phyloP scores from a whole-genome alignment of 64 coral and sea anemone genomes.

The Platygyra sinensis region DNA sequence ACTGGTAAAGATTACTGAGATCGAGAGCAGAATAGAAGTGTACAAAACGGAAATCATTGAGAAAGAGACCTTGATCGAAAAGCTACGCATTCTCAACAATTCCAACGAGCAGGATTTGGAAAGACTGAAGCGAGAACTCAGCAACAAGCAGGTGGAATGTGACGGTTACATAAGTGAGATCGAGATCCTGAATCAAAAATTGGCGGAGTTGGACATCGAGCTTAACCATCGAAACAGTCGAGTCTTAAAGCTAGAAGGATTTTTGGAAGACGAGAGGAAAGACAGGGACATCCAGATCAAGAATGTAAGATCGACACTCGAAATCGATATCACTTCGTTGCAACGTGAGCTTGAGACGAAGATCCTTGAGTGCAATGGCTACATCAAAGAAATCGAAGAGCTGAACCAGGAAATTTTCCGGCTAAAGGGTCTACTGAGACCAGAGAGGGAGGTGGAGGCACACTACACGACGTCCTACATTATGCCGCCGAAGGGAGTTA shows the following conservation, averaged over 20 bases:
- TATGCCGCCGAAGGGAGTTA: slow-evolving; percentile 40
- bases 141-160: slow-evolving; percentile 69
- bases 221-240: slow-evolving; percentile 78
- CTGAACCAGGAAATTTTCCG: slow-evolving; percentile 84
- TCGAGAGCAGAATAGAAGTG: slow-evolving; percentile 80
- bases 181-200: slow-evolving; percentile 83
- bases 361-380: slow-evolving; percentile 75
- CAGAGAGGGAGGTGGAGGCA: slow-evolving; percentile 40
- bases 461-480: slow-evolving; percentile 58
- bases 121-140: slow-evolving; percentile 78
- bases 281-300: slow-evolving; percentile 70
- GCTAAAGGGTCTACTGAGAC: slow-evolving; percentile 43
- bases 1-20: slow-evolving; percentile 67
- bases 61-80: slow-evolving; percentile 84
- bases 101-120: slow-evolving; percentile 90
- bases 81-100: slow-evolving; percentile 75
- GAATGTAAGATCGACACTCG: slow-evolving; percentile 54
- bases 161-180: slow-evolving; percentile 88
- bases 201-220: slow-evolving; percentile 83
- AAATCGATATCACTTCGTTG: slow-evolving; percentile 69
- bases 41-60: slow-evolving; percentile 88
- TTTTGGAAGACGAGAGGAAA: slow-evolving; percentile 70
- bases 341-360: slow-evolving; percentile 70
- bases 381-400: slow-evolving; percentile 88
- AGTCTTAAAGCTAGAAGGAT: slow-evolving; percentile 64